Percentiles rank a stretch among this genome's conserved stretches.
These are phyloP conservation scores for Corydoras maculifer DNA, from an alignment of 2,113 vertebrate species.

Conservation along the genomic window DNA sequence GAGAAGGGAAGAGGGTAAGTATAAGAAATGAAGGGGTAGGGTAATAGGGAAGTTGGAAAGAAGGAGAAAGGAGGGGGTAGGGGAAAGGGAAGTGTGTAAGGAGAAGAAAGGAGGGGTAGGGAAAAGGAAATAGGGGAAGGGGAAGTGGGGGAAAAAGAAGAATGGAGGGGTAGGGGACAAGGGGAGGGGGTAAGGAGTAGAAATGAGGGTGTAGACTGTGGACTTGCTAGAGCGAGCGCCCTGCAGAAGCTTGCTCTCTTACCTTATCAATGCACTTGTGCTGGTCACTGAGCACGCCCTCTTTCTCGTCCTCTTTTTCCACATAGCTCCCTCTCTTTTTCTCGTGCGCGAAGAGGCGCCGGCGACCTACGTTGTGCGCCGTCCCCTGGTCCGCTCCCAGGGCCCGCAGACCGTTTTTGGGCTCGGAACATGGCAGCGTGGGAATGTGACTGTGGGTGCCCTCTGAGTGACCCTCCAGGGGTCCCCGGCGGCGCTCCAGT, in stretches of 20 bases:
- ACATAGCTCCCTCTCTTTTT: conserved; percentile 78
- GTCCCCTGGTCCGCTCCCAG: conserved; percentile 32
- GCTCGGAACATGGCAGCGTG: conserved; percentile 88
- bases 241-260: not conserved
- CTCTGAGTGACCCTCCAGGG: conserved; percentile 87
- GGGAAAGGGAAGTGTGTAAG: too few species aligned
- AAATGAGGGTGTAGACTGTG: too few species aligned
- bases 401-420: conserved; percentile 68
- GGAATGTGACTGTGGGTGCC: conserved; percentile 56
- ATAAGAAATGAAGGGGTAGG: too few species aligned
- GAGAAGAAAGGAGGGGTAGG: too few species aligned
- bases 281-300: conserved; percentile 84
- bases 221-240: too few species aligned
- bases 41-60: too few species aligned
- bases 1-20: too few species aligned
- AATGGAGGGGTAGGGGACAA: too few species aligned
- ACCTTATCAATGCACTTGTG: conserved; percentile 99
- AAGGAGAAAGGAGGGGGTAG: too few species aligned
- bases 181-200: too few species aligned
- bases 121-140: too few species aligned
- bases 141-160: too few species aligned
- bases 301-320: conserved; percentile 68
- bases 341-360: conserved; percentile 97
- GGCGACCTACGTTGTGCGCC: conserved; percentile 75
- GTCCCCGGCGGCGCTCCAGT: conserved; percentile 86